Base-by-base conservation (phyloP, 1,140 invertebrate species). In the Drosophila parabipectinata region DNA sequence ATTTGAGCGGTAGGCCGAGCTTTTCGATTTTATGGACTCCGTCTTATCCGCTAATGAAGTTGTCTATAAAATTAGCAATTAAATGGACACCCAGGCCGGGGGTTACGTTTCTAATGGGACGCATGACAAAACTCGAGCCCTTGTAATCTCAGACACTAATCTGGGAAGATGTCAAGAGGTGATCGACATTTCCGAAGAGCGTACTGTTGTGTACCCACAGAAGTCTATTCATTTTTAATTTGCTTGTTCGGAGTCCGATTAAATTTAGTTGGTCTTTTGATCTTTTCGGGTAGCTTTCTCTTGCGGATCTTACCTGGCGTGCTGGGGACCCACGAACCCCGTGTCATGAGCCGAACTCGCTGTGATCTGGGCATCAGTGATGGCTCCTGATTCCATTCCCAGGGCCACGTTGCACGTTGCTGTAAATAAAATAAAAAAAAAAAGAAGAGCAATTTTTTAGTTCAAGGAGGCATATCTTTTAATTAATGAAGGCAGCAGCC, bases 331-430 rank as follows among this genome's bases (percentile, higher is more conserved):
- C 62, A 98, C 97, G 83, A 96, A 97, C 91, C 96, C 97, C 72
- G 95, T 94, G 92, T 98, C 97, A 93, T 97, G 98, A 45, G 97
- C 97, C 48, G 97, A 98, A 83, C 96, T 97, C 64, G 97, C 97
- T 30, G 95, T 95, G 79, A 98, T 96, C 90, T 97, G 96, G 83
- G 95, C 94, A 92, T 98, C 96, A 64, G 95, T 95, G 87, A 98
- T 98, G 84, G 94, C 94, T 75, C 97, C 97, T 84, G 96, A 97
- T 93, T 98, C 96, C 97, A 98, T 98, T 66, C 97, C 97, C 48
- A 98, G 94, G 14, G 97, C 95, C 72, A 95, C 93, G 81, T 94
- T 95, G 93, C 97, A 98, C 93, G 96, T 95, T 79, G 94, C 96
- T 97, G 95, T 67, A 44, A 67, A 15, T 50, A 53, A 41, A 50